Base-by-base conservation (phyloP, 2,797 vertebrate species). In the Odontamblyopus lacepedii region DNA sequence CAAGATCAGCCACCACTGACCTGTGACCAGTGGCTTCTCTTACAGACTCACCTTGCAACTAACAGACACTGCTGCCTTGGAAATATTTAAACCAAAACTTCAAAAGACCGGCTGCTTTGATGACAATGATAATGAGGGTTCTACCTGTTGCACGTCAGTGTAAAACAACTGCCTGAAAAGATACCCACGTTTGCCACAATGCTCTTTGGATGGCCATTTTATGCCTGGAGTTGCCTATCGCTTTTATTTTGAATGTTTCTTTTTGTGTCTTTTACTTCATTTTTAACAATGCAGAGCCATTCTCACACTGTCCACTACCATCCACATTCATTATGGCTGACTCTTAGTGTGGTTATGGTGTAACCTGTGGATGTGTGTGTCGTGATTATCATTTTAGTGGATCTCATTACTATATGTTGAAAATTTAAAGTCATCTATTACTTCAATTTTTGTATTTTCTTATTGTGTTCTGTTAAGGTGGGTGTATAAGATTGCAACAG, bases 301-400 rank as follows among this genome's bases (percentile, higher is more conserved):
- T 69, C 69, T 68, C 69, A 59, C 18, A 13, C 74, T 55, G 71
- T 48, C 71, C 44, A 19, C 65, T 4, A 41, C 80, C 64, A 4
- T 70, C 76, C 50, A 63, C 53, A 2, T 65, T 65, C 8, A 73
- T 70, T 67, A 69, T 71, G 72, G 77, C 72, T 60, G 73, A 60
- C 66, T 67, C 48, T 70, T 66, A 75, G 74, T 63, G 55, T 72
- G 75, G 70, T 78, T 85, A 72, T 63, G 83, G 84, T 87, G 9
- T 27, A 84, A 89, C 89, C 86, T 91, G 88, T 92, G 89, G 89
- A 90, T 85, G 65, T 70, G 78, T 78, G 67, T 78, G 69, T 62
- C 69, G 84, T 87, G 77, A 75, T 86, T 75, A 83, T 87, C 78
- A 85, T 63, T 80, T 78, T 69, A 35, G 78, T 86, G 76, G 63